These are phyloP conservation scores for Manis javanica DNA, from an alignment of 2,797 vertebrate species.

Conservation along the genomic window DNA sequence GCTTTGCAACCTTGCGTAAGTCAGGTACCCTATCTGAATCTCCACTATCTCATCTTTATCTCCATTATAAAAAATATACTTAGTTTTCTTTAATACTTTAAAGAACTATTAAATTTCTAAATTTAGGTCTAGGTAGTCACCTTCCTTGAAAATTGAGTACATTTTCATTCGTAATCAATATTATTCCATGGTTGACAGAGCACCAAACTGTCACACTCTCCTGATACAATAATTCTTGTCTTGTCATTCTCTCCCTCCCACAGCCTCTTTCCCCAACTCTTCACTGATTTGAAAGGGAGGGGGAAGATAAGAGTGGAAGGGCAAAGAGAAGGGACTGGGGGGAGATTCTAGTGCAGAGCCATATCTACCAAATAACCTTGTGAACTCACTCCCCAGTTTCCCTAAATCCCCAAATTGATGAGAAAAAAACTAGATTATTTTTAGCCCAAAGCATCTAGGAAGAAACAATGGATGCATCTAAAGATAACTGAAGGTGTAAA, in stretches of 20 bases:
- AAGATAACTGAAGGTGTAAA: not conserved
- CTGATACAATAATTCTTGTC: not conserved
- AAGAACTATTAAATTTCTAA: not conserved
- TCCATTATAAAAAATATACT: not conserved
- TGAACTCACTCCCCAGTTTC: not conserved
- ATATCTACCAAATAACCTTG: not conserved
- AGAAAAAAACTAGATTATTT: not conserved
- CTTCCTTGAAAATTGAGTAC: slow-evolving; percentile 1
- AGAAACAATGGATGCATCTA: not conserved
- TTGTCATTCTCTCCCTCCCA: not conserved
- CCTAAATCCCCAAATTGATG: not conserved
- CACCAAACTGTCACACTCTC: not conserved
- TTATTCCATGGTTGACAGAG: not conserved
- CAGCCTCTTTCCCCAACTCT: not conserved
- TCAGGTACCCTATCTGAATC: not conserved
- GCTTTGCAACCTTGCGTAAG: not conserved
- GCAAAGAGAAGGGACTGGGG: not conserved
- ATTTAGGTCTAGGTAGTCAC: not conserved
- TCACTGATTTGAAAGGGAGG: not conserved
- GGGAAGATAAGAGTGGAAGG: not conserved
- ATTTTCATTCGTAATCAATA: not conserved
- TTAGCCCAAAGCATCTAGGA: not conserved
- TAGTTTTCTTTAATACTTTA: not conserved
- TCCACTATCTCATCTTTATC: not conserved
- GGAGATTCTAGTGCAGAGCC: not conserved